Base-by-base conservation (phyloP, 2,888 invertebrate species). In the Smittia sp. region DNA sequence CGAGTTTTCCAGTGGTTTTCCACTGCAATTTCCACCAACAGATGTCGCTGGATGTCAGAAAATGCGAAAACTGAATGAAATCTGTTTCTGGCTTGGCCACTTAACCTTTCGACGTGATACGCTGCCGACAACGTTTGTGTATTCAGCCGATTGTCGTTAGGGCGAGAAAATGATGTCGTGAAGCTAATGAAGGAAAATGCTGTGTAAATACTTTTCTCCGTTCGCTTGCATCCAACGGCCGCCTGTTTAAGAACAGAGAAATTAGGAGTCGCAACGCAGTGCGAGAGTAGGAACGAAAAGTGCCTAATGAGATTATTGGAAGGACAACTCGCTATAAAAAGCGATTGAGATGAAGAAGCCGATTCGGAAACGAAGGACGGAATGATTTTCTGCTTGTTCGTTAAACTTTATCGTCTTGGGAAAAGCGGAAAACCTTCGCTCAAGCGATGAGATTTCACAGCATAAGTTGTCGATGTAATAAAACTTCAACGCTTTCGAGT, bases 1-100 rank as follows among this genome's bases (percentile, higher is more conserved):
- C 58, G 18, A 7, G 15, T 39, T 66, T 66, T 66, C 38, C 38
- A 38, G 25, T 20, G 15, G 24, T 24, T 46, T 68, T 68, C 68
- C 68, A 68, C 6, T 15, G 22, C 32, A 58, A 41, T 68, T 24
- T 39, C 39, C 24, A 24, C 15, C 68, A 41, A 22, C 15, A 68
- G 68, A 68, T 68, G 68, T 13, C 68, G 25, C 46, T 24, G 13
- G 27, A 4, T 15, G 52, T 52, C 7, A 7, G 22, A 46, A 11
- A 46, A 46, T 46, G 32, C 3, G 9, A 32, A 32, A 9, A 32
- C 9, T 32, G 32, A 32, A 32, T 32, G 32, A 32, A 46, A 46
- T 46, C 46, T 46, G 6, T n/a, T 46, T 15, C 46, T 46, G 6
- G 32, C 46, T 46, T 39, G 11, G 11, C 32, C 32, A 9, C 9